These are phyloP conservation scores for Himalopsyche anomala DNA, from an alignment of 2,888 invertebrate species.

Conservation along the genomic window DNA sequence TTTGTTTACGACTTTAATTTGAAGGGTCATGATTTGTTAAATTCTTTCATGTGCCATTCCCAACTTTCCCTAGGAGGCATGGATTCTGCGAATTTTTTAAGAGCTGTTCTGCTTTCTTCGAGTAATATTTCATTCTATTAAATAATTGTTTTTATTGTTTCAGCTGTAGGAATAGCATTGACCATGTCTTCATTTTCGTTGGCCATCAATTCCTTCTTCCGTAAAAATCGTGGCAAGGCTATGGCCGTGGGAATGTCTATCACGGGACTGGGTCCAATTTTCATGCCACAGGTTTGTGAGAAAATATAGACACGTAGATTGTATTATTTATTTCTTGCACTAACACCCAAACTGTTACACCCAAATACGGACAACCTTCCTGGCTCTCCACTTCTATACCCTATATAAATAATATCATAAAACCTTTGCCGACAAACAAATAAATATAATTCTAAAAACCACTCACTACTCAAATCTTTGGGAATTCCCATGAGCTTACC, in stretches of 20 bases:
- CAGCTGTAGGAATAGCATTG: constrained; percentile 80
- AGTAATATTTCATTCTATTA: background rate
- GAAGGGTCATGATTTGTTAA: too few relatives aligned
- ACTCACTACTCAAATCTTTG: too few relatives aligned
- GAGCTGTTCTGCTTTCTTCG: too few relatives aligned
- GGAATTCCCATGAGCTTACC: too few relatives aligned
- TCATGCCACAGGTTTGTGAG: constrained; percentile 75
- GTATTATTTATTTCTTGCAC: background rate
- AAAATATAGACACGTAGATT: background rate
- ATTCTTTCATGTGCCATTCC: too few relatives aligned
- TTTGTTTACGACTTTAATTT: too few relatives aligned
- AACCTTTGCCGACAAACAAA: too few relatives aligned
- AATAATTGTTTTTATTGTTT: constrained; percentile 67
- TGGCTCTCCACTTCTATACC: background rate
- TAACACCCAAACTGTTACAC: background rate
- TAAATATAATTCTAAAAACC: too few relatives aligned
- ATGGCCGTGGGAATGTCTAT: constrained; percentile 80
- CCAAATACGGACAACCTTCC: too few relatives aligned
- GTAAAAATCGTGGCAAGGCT: constrained; percentile 79
- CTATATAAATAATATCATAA: too few relatives aligned
- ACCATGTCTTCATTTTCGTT: constrained; percentile 79
- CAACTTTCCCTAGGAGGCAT: too few relatives aligned
- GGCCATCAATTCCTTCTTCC: constrained; percentile 82
- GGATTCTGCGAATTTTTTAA: too few relatives aligned
- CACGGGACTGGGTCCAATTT: constrained; percentile 81